Evolutionary conservation across 2,888 invertebrate species (phyloP).

Genomic region (Apamea anceps): DNA sequence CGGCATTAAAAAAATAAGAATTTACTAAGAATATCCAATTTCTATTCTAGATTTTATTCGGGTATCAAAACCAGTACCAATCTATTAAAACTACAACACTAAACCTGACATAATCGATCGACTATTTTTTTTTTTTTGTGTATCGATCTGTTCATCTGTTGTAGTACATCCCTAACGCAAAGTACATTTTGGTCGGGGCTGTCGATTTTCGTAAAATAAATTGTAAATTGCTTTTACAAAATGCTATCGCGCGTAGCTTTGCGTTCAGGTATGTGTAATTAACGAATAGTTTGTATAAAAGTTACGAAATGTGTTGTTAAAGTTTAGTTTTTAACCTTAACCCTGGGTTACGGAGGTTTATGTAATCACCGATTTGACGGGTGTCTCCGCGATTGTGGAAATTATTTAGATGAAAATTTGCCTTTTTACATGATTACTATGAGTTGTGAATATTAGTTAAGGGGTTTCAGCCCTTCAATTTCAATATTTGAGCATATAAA

Average conservation of each 20-base stretch:
- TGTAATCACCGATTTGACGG: slow-evolving; percentile 88
- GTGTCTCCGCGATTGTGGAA: slow-evolving; percentile 64
- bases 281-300: slow-evolving; percentile 33
- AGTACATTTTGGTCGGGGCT: slow-evolving; percentile 79
- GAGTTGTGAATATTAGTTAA: background rate
- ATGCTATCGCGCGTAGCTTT: slow-evolving; percentile 93
- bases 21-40: background rate
- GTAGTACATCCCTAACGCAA: slow-evolving; percentile 80
- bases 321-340: slow-evolving; percentile 72
- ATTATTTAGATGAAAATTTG: slow-evolving; percentile 42
- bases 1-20: background rate
- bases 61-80: background rate
- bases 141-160: background rate
- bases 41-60: background rate
- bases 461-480: background rate
- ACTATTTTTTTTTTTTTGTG: slow-evolving; percentile 14
- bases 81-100: background rate
- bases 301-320: slow-evolving; percentile 30
- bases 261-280: slow-evolving; percentile 91
- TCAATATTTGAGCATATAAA: background rate
- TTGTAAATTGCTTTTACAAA: slow-evolving; percentile 81
- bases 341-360: slow-evolving; percentile 84
- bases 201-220: slow-evolving; percentile 77
- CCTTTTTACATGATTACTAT: slow-evolving; percentile 9
- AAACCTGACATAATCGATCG: slow-evolving; percentile 9